phyloP scores from a whole-genome alignment of 1,140 invertebrate genomes.

The Solenopsis invicta region DNA sequence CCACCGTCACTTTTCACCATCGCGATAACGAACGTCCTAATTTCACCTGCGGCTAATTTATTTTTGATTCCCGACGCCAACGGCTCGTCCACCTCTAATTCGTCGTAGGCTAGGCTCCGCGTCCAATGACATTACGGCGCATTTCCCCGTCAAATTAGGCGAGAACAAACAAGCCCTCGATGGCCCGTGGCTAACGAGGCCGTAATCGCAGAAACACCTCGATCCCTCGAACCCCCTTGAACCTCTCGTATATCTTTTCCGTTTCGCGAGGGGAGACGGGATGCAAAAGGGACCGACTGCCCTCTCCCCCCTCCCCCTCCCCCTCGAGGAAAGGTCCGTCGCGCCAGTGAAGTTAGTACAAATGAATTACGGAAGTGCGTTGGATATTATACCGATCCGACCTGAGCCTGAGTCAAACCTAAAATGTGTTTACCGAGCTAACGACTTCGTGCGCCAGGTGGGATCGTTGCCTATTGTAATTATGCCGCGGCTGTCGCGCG shows the following conservation, averaged over 20 bases:
- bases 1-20: slow-evolving; percentile 17
- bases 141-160: slow-evolving; percentile 72
- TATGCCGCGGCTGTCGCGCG: slow-evolving; percentile 74
- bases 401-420: slow-evolving; percentile 75
- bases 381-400: slow-evolving; percentile 80
- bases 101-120: not conserved
- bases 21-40: slow-evolving; percentile 43
- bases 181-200: slow-evolving; percentile 77
- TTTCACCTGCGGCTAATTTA: slow-evolving; percentile 42
- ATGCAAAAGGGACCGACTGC: slow-evolving; percentile 57
- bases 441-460: slow-evolving; percentile 82
- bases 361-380: slow-evolving; percentile 80
- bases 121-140: slow-evolving; percentile 43
- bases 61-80: slow-evolving; percentile 24
- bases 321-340: slow-evolving; percentile 42
- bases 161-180: slow-evolving; percentile 75
- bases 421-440: slow-evolving; percentile 81
- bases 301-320: not conserved
- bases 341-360: slow-evolving; percentile 72
- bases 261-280: not conserved
- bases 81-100: slow-evolving; percentile 13
- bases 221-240: slow-evolving; percentile 59
- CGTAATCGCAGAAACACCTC: slow-evolving; percentile 78
- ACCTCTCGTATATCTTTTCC: slow-evolving; percentile 30
- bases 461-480: slow-evolving; percentile 82